Conservation (phyloP, 37 sponge, comb jelly and placozoan species). For the Corticium candelabrum region DNA sequence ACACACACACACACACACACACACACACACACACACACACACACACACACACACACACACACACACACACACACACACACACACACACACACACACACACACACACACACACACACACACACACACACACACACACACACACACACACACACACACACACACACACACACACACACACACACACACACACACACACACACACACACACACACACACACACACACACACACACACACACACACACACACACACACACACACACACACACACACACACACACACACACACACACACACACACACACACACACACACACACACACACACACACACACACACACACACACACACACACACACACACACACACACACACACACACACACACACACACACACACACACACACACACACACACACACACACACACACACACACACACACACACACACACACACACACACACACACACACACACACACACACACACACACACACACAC, state of each 20-base stretch:
- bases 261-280: conserved; percentile 5
- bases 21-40: conserved; percentile 5
- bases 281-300: conserved; percentile 5
- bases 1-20: conserved; percentile 2
- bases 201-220: conserved; percentile 2
- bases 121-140: not conserved
- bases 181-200: not conserved
- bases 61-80: conserved; percentile 5
- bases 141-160: conserved; percentile 5
- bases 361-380: conserved; percentile 2
- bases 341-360: conserved; percentile 2
- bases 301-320: not conserved
- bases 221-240: conserved; percentile 5
- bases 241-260: conserved; percentile 2
- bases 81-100: conserved; percentile 5
- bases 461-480: conserved; percentile 5
- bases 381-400: conserved; percentile 5
- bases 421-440: conserved; percentile 5
- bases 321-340: not conserved
- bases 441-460: conserved; percentile 5
- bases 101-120: conserved; percentile 5
- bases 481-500: conserved; percentile 5
- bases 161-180: not conserved
- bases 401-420: not conserved
- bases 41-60: conserved; percentile 5